Evolutionary conservation across 35 echinoderm and acorn worm genomes (phyloP).

Genomic region (Lytechinus variegatus): DNA sequence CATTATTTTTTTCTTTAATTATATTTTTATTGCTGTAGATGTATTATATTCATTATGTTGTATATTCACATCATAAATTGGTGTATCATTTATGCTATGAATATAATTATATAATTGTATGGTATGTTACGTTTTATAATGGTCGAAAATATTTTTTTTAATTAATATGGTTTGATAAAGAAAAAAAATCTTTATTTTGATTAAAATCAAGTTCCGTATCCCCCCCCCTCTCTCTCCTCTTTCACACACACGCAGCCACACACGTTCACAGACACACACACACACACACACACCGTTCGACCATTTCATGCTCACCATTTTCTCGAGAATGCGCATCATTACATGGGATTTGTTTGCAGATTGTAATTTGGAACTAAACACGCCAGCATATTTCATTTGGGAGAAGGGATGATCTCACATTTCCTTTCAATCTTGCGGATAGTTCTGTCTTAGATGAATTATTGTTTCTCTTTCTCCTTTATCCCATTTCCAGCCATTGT

Average conservation of each 20-base stretch:
- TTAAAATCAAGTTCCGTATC: not conserved
- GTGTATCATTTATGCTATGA: not conserved
- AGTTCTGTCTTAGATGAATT: not conserved
- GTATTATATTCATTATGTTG: not conserved
- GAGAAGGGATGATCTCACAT: constrained; percentile 19
- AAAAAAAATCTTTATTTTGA: no score
- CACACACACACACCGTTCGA: not conserved
- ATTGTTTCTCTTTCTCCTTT: not conserved
- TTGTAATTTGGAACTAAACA: constrained; percentile 38
- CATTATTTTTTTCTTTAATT: no score
- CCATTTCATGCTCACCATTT: not conserved
- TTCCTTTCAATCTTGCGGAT: not conserved
- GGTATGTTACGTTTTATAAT: no score
- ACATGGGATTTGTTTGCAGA: not conserved
- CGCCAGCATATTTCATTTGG: constrained; percentile 14
- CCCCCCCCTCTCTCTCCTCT: not conserved
- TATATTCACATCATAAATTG: not conserved
- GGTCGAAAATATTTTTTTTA: no score
- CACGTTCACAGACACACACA: no score
- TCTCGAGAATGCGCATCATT: not conserved
- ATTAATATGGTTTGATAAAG: no score
- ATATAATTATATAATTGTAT: no score
- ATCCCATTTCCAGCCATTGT: not conserved
- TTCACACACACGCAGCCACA: no score
- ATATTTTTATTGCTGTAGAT: not conserved